Percentiles rank a stretch among this genome's conserved stretches.
phyloP scores from a whole-genome alignment of 2,888 invertebrate species.

The Alloscopus bannaensis region DNA sequence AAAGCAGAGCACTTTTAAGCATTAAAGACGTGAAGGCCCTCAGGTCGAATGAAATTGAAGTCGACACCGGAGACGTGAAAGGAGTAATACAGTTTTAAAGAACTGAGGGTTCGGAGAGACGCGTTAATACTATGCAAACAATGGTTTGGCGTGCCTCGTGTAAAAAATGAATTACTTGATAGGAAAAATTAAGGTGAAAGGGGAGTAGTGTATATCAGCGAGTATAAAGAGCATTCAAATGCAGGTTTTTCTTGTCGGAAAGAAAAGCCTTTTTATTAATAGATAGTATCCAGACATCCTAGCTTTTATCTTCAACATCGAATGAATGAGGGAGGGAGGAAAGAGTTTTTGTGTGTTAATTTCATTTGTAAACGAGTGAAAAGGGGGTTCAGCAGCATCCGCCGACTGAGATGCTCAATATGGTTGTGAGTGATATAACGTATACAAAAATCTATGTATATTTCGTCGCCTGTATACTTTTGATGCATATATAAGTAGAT shows the following conservation, averaged over 20 bases:
- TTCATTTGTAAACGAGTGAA: constrained; percentile 68
- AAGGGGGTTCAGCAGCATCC: constrained; percentile 29
- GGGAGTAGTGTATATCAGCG: neutral
- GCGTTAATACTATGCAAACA: neutral
- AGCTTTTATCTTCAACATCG: constrained; percentile 14
- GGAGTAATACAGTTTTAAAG: constrained; percentile 16
- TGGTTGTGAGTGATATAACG: constrained; percentile 5
- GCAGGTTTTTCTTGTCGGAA: constrained; percentile 3
- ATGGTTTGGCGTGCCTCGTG: no score
- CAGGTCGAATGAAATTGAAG: constrained; percentile 41
- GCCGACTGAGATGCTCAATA: constrained; percentile 3
- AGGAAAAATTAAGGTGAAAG: constrained; percentile 43
- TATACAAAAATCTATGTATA: neutral
- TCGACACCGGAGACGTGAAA: constrained; percentile 33
- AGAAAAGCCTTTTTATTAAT: constrained; percentile 37
- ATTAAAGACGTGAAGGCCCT: constrained; percentile 24
- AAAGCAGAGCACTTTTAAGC: constrained; percentile 2
- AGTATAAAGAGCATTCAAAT: neutral
- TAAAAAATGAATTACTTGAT: constrained; percentile 28
- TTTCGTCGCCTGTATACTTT: neutral
- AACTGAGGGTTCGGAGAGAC: neutral
- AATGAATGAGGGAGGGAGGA: constrained; percentile 24
- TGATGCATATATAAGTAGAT: neutral
- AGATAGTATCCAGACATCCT: constrained; percentile 24
- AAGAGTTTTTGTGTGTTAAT: constrained; percentile 60